phyloP scores from a whole-genome alignment of 2,113 vertebrate species.

The Myodes glareolus region DNA sequence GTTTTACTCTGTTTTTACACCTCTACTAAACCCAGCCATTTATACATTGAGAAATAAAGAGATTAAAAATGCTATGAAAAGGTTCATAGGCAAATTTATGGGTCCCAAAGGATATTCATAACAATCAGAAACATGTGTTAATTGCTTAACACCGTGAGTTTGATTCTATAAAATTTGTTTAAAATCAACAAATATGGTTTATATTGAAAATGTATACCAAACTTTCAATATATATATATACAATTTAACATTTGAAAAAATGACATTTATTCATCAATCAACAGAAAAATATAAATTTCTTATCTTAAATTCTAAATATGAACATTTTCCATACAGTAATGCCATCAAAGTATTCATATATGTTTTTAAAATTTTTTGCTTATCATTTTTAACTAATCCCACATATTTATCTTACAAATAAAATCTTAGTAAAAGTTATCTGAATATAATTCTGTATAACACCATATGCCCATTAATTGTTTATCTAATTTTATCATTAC shows the following conservation, averaged over 20 bases:
- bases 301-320: background rate
- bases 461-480: background rate
- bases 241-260: background rate
- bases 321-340: background rate
- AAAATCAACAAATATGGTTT: background rate
- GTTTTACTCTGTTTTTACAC: conserved; percentile 74
- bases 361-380: background rate
- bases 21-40: conserved; percentile 72
- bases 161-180: background rate
- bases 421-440: background rate
- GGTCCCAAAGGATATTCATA: background rate
- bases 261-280: background rate
- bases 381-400: background rate
- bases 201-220: background rate
- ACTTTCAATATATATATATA: background rate
- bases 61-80: conserved; percentile 66
- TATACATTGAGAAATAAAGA: conserved; percentile 76
- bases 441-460: background rate
- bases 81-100: background rate
- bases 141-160: background rate
- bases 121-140: background rate
- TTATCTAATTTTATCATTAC: background rate
- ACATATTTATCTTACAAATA: background rate
- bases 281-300: background rate
- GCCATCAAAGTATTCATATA: background rate